Percentiles rank a stretch among this genome's conserved stretches.
Conservation (phyloP, 2,888 invertebrate genomes). For the Callyntrura sp. region DNA sequence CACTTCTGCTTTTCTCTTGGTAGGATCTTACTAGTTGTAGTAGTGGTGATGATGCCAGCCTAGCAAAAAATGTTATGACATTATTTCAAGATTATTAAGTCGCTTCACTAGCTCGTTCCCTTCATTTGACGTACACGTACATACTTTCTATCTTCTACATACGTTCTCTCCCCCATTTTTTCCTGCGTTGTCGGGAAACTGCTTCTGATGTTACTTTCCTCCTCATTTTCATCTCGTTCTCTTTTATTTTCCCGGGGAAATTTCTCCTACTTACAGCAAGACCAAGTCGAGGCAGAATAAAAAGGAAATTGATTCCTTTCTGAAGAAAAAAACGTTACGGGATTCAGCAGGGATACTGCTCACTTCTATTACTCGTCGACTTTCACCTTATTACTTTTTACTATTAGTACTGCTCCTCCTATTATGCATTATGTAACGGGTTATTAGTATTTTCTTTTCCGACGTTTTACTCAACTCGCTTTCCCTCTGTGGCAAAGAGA, state of each 20-base stretch:
- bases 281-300: not conserved
- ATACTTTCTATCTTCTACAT: not conserved
- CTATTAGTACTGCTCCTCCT: not conserved
- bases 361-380: not conserved
- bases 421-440: not conserved
- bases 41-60: slow-evolving; percentile 3
- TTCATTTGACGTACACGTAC: not conserved
- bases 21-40: not conserved
- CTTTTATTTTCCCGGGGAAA: not conserved
- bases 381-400: not conserved
- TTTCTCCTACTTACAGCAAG: not conserved
- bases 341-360: not conserved
- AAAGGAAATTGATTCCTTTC: slow-evolving; percentile 24
- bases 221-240: not conserved
- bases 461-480: too few relatives aligned
- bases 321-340: not conserved
- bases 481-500: too few relatives aligned
- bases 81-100: slow-evolving; percentile 58
- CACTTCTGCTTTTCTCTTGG: not conserved
- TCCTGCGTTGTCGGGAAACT: not conserved
- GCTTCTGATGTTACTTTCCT: not conserved
- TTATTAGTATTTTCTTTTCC: not conserved
- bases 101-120: slow-evolving; percentile 25
- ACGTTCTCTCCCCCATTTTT: too few relatives aligned
- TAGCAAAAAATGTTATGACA: slow-evolving; percentile 57